Percentiles rank a stretch among this genome's conserved stretches.
phyloP scores from a whole-genome alignment of 2,888 invertebrate genomes.

The Neria commutata region DNA sequence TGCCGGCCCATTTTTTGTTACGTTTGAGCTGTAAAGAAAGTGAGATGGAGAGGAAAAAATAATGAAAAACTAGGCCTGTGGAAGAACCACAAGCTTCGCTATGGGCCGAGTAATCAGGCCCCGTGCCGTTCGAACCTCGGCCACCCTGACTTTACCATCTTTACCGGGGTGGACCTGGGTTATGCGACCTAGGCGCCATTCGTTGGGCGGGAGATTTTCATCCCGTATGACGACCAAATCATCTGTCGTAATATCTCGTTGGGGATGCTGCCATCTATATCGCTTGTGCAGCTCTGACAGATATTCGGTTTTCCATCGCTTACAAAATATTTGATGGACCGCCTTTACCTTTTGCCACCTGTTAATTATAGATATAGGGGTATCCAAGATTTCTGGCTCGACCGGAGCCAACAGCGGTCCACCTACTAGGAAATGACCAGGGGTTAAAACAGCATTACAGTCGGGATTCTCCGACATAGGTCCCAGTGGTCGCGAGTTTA shows the following conservation, averaged over 20 bases:
- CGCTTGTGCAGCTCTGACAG: background rate
- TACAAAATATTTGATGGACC: constrained; percentile 4
- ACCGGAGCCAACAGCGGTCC: background rate
- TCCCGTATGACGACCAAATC: background rate
- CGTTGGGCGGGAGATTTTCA: constrained; percentile 7
- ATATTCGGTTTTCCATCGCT: background rate
- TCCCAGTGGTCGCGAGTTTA: background rate
- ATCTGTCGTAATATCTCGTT: background rate
- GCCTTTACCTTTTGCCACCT: constrained; percentile 4
- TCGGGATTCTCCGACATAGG: background rate
- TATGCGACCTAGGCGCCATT: constrained; percentile 3
- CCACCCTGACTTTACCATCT: background rate
- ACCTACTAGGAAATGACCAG: background rate
- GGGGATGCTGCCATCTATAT: background rate
- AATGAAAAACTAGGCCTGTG: background rate
- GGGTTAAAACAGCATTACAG: background rate
- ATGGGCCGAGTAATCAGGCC: constrained; percentile 1
- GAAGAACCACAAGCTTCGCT: background rate
- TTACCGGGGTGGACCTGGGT: constrained; percentile 1
- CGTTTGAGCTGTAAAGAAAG: too few species aligned
- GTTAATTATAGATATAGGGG: background rate
- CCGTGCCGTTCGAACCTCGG: background rate
- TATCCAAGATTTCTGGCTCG: background rate
- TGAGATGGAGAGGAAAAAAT: too few species aligned
- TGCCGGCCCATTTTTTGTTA: too few species aligned